These are phyloP conservation scores for Ctenochaetus hawaiiensis DNA, from an alignment of 2,797 vertebrate species.

Conservation along the genomic window DNA sequence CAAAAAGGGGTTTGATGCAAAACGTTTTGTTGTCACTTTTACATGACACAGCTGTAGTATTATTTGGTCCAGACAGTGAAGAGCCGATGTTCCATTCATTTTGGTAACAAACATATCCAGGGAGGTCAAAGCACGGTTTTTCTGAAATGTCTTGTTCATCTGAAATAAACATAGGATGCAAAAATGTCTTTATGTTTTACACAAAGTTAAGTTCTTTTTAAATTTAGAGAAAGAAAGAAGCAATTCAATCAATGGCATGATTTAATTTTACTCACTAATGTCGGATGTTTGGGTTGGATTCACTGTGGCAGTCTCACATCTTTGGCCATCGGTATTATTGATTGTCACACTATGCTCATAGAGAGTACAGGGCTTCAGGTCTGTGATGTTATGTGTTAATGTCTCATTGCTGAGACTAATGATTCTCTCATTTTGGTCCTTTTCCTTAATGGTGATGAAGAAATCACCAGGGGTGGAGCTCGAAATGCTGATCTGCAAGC, in stretches of 20 bases:
- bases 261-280: background rate
- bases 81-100: constrained; percentile 51
- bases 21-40: fast-evolving
- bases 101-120: constrained; percentile 27
- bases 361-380: background rate
- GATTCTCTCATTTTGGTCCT: fast-evolving
- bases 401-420: fast-evolving
- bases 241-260: background rate
- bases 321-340: fast-evolving
- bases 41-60: fast-evolving
- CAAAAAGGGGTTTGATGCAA: constrained; percentile 12
- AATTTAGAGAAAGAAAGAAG: too few relatives aligned
- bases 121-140: fast-evolving
- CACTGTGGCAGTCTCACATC: too few relatives aligned
- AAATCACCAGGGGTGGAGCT: fast-evolving
- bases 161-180: constrained; percentile 33
- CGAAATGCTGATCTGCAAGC: background rate
- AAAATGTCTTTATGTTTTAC: background rate
- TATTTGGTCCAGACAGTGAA: background rate
- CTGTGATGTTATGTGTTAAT: background rate
- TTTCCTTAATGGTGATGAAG: background rate
- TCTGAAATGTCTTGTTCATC: constrained; percentile 15
- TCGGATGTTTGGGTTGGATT: fast-evolving
- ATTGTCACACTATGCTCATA: background rate
- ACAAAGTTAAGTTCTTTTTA: background rate